A percentile compares a stretch with the other conserved stretches of the same genome.
phyloP scores from a whole-genome alignment of 2,113 vertebrate genomes.

The Octodon degus region DNA sequence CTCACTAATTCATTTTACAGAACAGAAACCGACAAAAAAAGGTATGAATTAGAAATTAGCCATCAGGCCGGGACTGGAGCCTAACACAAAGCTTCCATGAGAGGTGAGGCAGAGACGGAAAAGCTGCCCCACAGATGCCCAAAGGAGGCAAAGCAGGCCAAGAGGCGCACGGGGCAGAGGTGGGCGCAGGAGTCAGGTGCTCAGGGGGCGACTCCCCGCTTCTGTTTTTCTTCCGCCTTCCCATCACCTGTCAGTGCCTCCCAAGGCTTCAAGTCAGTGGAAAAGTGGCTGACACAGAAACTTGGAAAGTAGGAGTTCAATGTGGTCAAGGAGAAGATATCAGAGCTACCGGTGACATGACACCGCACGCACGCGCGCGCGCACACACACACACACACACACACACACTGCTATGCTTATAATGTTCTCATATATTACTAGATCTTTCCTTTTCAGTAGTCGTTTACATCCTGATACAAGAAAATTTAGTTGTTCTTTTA shows the following conservation, averaged over 20 bases:
- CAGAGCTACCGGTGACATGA: not conserved
- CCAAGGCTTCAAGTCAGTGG: not conserved
- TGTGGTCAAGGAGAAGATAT: not conserved
- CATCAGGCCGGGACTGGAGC: not conserved
- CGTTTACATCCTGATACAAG: not conserved
- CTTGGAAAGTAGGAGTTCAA: not conserved
- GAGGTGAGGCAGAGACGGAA: not conserved
- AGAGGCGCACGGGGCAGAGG: not conserved
- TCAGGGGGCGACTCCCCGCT: not conserved
- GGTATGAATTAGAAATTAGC: not conserved
- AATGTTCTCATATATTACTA: not conserved
- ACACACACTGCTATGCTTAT: too few species aligned
- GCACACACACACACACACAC: not conserved
- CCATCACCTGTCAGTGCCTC: too few species aligned
- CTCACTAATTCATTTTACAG: not conserved
- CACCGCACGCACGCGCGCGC: too few species aligned
- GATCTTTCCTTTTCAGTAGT: not conserved
- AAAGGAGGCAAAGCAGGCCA: not conserved
- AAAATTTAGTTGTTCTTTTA: not conserved
- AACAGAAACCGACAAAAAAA: not conserved
- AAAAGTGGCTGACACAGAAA: not conserved
- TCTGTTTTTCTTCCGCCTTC: not conserved
- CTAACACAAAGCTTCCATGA: not conserved
- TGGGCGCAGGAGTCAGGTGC: not conserved
- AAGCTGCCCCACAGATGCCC: too few species aligned